Evolutionary conservation across 2,888 invertebrate species (phyloP), one percentile per base, ranked within the genome.

Genomic region (Arge pagana): DNA sequence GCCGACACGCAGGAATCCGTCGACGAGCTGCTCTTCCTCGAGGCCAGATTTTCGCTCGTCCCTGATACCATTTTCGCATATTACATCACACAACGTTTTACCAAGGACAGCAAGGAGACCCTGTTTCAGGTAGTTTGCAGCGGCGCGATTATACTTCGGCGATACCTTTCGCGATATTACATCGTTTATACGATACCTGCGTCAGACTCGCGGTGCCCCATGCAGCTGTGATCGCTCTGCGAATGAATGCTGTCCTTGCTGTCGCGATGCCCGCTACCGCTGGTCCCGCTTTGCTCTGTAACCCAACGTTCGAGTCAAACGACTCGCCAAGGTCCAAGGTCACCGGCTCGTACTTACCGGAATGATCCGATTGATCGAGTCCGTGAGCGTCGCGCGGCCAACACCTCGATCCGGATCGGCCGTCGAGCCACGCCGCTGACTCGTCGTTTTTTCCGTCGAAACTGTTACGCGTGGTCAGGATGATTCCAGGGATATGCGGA

Each of bases 1-100:
- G 81, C 81, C 3, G 83, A 83, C 26, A 83, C 71, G 65, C 83
- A 83, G 26, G 83, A 83, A 55, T 83, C 83, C 4, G 83, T 83
- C 0, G 84, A 83, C 33, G 83, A 83, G 59, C 83, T 83, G 67
- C 81, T 83, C 69, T 83, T 82, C 18, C 83, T 78, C 18, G 83
- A 83, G 10, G 81, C 78, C 54, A 81, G 63, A 26, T 65, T 56
- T 48, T 76, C 75, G 16, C 63, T 53, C 10, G 65, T 62, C 41
- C 67, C 68, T 70, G 37, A 13, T 51, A 52, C 37, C 31, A 42
- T 7, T 7, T 37, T 33, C 6, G 33, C 5, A 3, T 4, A 19
- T 30, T 3, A n/a, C 3, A 11, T 6, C 8, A 2, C 8, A 13
- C n/a, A n/a, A n/a, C n/a, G n/a, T n/a, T n/a, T n/a, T n/a, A n/a